Conservation (phyloP, 2,888 invertebrate species). For the Timema podura region DNA sequence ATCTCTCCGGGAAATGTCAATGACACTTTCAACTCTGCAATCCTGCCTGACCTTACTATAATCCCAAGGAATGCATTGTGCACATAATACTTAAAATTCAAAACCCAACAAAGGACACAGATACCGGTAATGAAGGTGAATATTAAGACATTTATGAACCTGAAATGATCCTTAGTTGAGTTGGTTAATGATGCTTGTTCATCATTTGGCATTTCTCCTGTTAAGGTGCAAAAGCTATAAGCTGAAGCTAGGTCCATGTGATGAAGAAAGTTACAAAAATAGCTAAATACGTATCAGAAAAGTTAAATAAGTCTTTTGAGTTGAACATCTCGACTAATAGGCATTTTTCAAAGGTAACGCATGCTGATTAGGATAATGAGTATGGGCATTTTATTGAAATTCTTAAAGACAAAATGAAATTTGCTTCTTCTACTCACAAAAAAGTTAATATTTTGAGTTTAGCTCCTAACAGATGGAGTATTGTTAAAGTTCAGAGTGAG, state of each 20-base stretch:
- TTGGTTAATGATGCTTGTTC: conserved; percentile 2
- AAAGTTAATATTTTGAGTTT: conserved; percentile 10
- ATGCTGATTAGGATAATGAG: conserved; percentile 5
- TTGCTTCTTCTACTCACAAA: neutral
- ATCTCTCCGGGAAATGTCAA: too few species aligned
- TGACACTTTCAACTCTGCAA: too few species aligned
- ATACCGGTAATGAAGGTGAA: neutral
- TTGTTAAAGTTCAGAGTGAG: conserved; percentile 13
- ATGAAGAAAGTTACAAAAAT: conserved; percentile 2
- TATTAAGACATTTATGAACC: neutral
- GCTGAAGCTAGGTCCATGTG: too few species aligned
- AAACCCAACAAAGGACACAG: neutral
- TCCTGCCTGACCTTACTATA: too few species aligned
- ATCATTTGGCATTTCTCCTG: conserved; percentile 12
- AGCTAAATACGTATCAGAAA: neutral
- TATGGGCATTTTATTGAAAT: neutral
- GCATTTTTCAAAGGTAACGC: neutral
- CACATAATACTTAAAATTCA: too few species aligned
- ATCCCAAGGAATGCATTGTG: too few species aligned
- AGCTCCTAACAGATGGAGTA: conserved; percentile 3
- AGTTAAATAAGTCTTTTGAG: conserved; percentile 2
- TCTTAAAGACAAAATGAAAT: neutral
- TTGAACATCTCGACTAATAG: neutral
- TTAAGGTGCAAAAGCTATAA: neutral
- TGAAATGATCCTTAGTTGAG: conserved; percentile 2